These are phyloP conservation scores for Corythaeola cristata DNA, from an alignment of 2,113 vertebrate genomes.

Conservation along the genomic window DNA sequence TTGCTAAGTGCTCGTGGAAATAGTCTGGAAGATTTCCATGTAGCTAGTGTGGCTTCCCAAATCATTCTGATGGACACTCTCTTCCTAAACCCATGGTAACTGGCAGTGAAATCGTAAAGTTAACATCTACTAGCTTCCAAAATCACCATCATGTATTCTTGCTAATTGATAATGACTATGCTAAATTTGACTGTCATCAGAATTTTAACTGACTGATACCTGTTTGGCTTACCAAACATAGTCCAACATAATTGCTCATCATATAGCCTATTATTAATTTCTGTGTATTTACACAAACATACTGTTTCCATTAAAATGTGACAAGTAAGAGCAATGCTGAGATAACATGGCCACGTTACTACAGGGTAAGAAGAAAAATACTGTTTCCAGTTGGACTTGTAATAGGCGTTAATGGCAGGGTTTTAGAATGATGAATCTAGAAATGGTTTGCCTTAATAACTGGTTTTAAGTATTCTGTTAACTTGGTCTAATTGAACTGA, in stretches of 20 bases:
- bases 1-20: not conserved
- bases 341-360: not conserved
- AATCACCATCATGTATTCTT: not conserved
- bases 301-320: not conserved
- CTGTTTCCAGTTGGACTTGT: not conserved
- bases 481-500: not conserved
- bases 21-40: not conserved
- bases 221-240: not conserved
- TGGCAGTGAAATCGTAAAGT: not conserved
- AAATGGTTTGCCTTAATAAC: not conserved
- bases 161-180: not conserved
- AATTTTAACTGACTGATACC: not conserved
- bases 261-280: not conserved
- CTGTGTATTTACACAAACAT: not conserved
- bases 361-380: not conserved
- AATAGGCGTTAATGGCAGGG: not conserved
- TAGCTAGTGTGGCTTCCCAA: not conserved
- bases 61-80: not conserved
- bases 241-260: not conserved
- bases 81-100: not conserved
- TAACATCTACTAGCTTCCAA: not conserved
- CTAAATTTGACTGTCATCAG: not conserved
- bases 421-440: not conserved
- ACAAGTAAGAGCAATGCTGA: not conserved
- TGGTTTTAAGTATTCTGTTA: not conserved